phyloP scores from a whole-genome alignment of 2,113 vertebrate genomes.

The Prunella fulvescens region DNA sequence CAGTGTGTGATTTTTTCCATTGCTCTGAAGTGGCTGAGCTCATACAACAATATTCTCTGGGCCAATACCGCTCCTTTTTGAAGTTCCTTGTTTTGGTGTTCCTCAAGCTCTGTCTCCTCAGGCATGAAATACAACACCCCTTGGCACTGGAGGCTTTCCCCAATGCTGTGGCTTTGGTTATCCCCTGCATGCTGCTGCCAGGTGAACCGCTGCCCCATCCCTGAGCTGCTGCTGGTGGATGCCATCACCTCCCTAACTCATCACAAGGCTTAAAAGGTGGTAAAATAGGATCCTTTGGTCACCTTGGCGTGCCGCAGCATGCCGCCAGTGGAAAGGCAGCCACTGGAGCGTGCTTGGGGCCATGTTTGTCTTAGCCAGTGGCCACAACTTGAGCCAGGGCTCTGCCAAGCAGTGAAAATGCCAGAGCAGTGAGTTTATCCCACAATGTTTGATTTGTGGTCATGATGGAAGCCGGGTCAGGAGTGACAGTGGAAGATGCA shows the following conservation, averaged over 20 bases:
- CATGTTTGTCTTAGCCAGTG: background rate
- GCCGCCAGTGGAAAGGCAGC: background rate
- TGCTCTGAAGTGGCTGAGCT: background rate
- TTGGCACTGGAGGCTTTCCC: background rate
- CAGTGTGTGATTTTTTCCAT: background rate
- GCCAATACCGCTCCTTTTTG: slow-evolving; percentile 1
- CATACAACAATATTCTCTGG: slow-evolving; percentile 18
- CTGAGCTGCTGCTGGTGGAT: background rate
- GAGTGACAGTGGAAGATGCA: background rate
- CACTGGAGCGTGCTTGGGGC: background rate
- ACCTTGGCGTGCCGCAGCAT: background rate
- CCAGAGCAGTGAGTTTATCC: slow-evolving; percentile 40
- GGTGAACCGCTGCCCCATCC: background rate
- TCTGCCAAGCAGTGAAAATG: slow-evolving; percentile 1
- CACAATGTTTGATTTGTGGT: background rate
- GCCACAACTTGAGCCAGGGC: background rate
- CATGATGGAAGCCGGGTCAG: background rate
- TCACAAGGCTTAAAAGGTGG: background rate
- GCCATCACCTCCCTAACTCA: background rate
- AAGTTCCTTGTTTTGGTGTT: slow-evolving; percentile 37
- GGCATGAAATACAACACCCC: background rate
- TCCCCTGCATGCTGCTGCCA: background rate
- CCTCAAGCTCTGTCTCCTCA: background rate
- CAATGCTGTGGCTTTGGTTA: fast-evolving
- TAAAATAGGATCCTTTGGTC: background rate